These are phyloP conservation scores for Drosophila jambulina DNA, from an alignment of 1,140 invertebrate species.

Conservation along the genomic window DNA sequence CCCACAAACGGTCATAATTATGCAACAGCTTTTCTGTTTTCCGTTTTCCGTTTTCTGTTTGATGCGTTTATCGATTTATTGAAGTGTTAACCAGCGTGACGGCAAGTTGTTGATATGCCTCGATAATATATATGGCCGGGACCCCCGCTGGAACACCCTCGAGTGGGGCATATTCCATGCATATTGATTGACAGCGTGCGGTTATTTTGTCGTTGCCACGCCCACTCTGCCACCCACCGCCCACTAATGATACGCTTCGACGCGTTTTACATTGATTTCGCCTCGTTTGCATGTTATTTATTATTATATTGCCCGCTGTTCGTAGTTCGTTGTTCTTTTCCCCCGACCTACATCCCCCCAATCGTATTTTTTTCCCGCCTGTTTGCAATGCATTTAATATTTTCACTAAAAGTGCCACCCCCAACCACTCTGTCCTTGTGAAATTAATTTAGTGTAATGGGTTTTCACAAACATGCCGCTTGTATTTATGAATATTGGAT, in stretches of 20 bases:
- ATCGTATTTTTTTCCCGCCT: constrained; percentile 4
- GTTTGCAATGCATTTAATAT: constrained; percentile 55
- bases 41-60: constrained; percentile 61
- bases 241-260: constrained; percentile 76
- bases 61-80: constrained; percentile 82
- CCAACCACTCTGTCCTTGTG: constrained; percentile 15
- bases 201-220: constrained; percentile 55
- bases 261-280: constrained; percentile 79
- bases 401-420: constrained; percentile 28
- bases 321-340: constrained; percentile 3
- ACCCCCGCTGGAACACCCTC: constrained; percentile 11
- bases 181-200: constrained; percentile 68
- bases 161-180: constrained; percentile 15
- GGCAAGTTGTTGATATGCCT: constrained; percentile 71
- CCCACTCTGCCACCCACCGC: constrained; percentile 18
- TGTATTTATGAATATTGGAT: constrained; percentile 63
- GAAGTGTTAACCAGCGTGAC: constrained; percentile 78
- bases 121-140: constrained; percentile 40
- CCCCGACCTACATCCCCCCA: not conserved
- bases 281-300: constrained; percentile 76
- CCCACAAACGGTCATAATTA: constrained; percentile 69
- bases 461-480: constrained; percentile 40
- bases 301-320: constrained; percentile 60
- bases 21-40: constrained; percentile 77
- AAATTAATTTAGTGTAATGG: constrained; percentile 76